Evolutionary conservation across 2,888 invertebrate species (phyloP).

Genomic region (Philereme transversata): DNA sequence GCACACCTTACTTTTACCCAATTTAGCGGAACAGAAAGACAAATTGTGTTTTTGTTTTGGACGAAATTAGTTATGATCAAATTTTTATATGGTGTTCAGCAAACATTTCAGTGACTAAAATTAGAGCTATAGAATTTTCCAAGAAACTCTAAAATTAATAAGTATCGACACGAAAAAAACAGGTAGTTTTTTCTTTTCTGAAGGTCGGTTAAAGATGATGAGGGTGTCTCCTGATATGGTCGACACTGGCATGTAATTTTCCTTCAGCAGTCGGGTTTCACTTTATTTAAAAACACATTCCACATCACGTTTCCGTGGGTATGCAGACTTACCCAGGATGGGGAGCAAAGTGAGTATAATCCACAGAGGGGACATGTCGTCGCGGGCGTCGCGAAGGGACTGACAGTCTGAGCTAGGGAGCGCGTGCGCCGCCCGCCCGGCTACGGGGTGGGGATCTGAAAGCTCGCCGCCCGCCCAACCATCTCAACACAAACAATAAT

Average conservation of each 20-base stretch:
- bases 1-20: not conserved
- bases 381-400: constrained; percentile 77
- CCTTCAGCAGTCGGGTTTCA: constrained; percentile 5
- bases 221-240: not conserved
- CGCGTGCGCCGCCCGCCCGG: constrained; percentile 62
- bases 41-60: not conserved
- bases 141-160: not conserved
- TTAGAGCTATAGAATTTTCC: not conserved
- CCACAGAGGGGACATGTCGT: constrained; percentile 80
- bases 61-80: not conserved
- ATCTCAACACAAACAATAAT: constrained; percentile 11
- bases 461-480: constrained; percentile 72
- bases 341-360: constrained; percentile 78
- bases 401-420: constrained; percentile 46
- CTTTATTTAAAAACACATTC: constrained; percentile 25
- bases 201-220: not conserved
- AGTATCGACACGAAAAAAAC: not conserved
- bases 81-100: not conserved
- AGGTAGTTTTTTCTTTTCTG: not conserved
- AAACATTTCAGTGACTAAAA: not conserved
- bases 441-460: constrained; percentile 56
- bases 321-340: constrained; percentile 74
- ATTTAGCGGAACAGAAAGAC: not conserved
- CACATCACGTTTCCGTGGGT: constrained; percentile 35
- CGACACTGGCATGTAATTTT: constrained; percentile 2